Evolutionary conservation across 2,888 invertebrate species (phyloP).

Genomic region (Neocrepidodera transversa): DNA sequence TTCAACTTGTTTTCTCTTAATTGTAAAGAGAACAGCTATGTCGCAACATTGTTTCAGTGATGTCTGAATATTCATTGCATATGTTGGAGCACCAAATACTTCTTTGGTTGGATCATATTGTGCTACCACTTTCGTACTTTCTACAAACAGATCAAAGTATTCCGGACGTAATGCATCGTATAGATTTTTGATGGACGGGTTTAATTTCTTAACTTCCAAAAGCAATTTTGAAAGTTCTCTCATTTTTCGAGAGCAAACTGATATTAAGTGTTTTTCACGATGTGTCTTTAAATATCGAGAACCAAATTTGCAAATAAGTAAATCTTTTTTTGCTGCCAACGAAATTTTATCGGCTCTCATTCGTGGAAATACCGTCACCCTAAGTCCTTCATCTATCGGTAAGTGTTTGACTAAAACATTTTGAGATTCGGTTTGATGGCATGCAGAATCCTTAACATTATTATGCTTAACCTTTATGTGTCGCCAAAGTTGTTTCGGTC

Average conservation of each 20-base stretch:
- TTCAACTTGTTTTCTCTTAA: background rate
- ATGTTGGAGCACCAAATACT: slow-evolving; percentile 23
- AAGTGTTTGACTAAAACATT: slow-evolving; percentile 19
- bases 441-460: slow-evolving; percentile 6
- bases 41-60: slow-evolving; percentile 24
- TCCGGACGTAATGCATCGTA: slow-evolving; percentile 28
- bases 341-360: slow-evolving; percentile 12
- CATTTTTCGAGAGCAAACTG: slow-evolving; percentile 13
- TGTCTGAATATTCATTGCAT: slow-evolving; percentile 24
- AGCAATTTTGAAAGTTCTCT: slow-evolving; percentile 21
- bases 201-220: slow-evolving; percentile 26
- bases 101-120: slow-evolving; percentile 25
- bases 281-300: slow-evolving; percentile 31
- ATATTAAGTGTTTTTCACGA: slow-evolving; percentile 33
- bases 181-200: slow-evolving; percentile 24
- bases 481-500: slow-evolving; percentile 37
- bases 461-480: slow-evolving; percentile 41
- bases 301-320: slow-evolving; percentile 38
- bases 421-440: slow-evolving; percentile 22
- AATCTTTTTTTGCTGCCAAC: slow-evolving; percentile 2
- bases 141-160: slow-evolving; percentile 28
- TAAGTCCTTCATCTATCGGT: slow-evolving; percentile 17
- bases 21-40: slow-evolving; percentile 3
- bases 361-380: slow-evolving; percentile 16
- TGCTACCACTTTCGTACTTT: slow-evolving; percentile 25